Conservation (phyloP, 2,797 vertebrate species). For the Urosaurus nigricauda region DNA sequence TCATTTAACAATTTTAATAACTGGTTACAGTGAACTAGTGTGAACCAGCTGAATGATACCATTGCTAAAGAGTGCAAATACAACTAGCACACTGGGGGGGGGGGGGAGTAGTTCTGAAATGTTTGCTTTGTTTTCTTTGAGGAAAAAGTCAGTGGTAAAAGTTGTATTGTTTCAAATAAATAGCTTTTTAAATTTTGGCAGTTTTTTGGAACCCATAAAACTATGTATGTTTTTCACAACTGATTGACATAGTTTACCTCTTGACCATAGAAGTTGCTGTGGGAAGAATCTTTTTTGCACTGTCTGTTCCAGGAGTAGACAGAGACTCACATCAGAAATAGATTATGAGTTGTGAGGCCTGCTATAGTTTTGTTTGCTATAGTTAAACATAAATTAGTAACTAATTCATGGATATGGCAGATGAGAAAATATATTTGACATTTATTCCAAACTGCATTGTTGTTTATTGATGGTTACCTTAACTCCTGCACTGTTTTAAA, state of each 20-base stretch:
- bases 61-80: constrained; percentile 11
- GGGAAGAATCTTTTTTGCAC: neutral
- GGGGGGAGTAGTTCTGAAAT: neutral
- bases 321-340: neutral
- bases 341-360: neutral
- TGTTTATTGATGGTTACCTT: neutral
- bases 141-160: neutral
- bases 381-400: constrained; percentile 15
- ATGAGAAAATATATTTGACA: neutral
- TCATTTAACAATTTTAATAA: too few relatives aligned
- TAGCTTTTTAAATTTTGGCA: neutral
- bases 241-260: neutral
- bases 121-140: neutral
- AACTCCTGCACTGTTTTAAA: neutral
- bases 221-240: neutral
- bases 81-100: constrained; percentile 15
- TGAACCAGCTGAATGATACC: too few relatives aligned
- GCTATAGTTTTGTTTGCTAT: neutral
- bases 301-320: neutral
- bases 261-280: neutral
- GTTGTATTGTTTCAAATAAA: neutral
- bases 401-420: neutral
- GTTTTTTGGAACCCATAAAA: neutral
- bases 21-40: too few relatives aligned
- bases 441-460: neutral